phyloP scores from a whole-genome alignment of 2,888 invertebrate genomes.

The Strigamia crassipes region DNA sequence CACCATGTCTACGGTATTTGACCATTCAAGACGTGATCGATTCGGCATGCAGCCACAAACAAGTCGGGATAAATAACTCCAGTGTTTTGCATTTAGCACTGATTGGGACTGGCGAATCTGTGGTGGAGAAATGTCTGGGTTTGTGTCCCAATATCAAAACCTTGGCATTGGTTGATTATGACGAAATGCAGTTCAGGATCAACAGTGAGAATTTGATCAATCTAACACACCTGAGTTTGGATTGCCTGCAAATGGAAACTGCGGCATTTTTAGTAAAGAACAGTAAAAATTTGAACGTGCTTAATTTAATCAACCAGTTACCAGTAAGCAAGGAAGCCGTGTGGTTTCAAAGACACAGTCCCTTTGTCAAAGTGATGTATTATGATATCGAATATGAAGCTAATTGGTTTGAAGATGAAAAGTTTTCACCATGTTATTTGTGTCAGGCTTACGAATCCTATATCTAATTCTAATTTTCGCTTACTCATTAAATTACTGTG shows the following conservation, averaged over 20 bases:
- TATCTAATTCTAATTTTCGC: background rate
- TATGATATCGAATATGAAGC: background rate
- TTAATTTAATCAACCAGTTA: background rate
- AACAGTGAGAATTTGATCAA: background rate
- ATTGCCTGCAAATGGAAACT: background rate
- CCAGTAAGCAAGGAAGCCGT: background rate
- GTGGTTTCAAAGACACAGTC: background rate
- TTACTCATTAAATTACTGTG: no score
- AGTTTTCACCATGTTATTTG: background rate
- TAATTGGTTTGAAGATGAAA: background rate
- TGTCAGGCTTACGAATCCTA: background rate
- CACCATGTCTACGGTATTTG: background rate
- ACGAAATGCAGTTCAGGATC: background rate
- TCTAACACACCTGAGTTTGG: background rate
- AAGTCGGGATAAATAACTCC: background rate
- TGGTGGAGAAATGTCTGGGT: background rate
- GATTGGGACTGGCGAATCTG: background rate
- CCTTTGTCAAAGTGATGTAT: background rate
- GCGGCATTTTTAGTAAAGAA: background rate
- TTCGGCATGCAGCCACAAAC: background rate
- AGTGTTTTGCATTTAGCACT: background rate
- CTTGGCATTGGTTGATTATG: background rate
- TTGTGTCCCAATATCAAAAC: background rate
- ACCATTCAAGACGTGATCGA: background rate
- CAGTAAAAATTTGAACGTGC: background rate